Percentiles rank a stretch among this genome's conserved stretches.
These are phyloP conservation scores for Nesometra sesokonis DNA, from an alignment of 35 echinoderm and acorn worm species.

Conservation along the genomic window DNA sequence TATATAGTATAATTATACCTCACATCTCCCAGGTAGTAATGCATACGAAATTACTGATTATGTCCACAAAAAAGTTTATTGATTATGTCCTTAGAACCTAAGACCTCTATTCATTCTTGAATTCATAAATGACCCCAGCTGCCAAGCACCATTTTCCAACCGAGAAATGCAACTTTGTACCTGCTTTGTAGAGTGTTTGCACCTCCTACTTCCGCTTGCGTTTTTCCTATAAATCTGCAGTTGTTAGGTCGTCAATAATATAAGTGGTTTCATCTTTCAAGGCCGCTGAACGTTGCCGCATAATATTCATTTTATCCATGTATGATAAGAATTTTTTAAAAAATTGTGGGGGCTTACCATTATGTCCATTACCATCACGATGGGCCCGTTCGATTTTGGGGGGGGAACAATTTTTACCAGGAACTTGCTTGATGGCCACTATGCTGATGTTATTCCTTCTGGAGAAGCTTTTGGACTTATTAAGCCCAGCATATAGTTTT, in stretches of 20 bases:
- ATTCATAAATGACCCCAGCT: neutral
- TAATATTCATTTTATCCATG: conserved; percentile 19
- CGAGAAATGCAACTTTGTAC: neutral
- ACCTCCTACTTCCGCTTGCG: neutral
- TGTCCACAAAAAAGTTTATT: no score
- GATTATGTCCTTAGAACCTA: no score
- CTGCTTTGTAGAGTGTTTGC: conserved; percentile 8
- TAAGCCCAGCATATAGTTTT: neutral
- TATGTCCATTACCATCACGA: conserved; percentile 18
- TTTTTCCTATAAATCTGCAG: conserved; percentile 27
- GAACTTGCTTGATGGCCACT: neutral
- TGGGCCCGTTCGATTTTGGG: conserved; percentile 34
- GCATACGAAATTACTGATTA: no score
- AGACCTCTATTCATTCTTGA: no score
- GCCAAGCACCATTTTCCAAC: neutral
- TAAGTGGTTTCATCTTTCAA: conserved; percentile 13
- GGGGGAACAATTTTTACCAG: conserved; percentile 4
- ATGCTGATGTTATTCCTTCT: neutral
- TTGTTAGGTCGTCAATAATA: conserved; percentile 30
- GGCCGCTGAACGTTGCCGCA: neutral
- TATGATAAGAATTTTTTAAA: conserved; percentile 39
- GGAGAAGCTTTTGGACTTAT: neutral
- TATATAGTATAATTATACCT: no score
- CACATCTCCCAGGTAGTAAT: no score
- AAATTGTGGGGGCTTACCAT: conserved; percentile 19